Evolutionary conservation across 2,888 invertebrate species (phyloP), one percentile per base, ranked within the genome.

Genomic region (Allophyes oxyacanthae): DNA sequence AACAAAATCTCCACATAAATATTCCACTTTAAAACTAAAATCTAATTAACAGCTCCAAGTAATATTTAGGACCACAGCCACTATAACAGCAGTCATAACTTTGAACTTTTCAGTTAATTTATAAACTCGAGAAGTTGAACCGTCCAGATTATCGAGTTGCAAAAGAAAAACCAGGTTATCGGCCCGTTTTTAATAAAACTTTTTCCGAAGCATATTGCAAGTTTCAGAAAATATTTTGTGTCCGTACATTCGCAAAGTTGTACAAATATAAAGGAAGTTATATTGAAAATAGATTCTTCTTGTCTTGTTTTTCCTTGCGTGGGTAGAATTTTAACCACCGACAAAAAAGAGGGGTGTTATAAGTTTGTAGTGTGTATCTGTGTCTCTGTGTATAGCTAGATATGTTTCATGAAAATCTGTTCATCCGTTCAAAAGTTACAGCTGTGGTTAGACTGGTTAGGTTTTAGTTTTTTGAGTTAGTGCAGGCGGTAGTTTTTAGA

Each of bases 131-230:
- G 46, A 55, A 51, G 38, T 52, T 53, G 6, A 58, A 56, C 37
- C 34, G 30, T 28, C 20, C 26, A 54, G 52, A 73, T 73, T 74
- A 72, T 72, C 28, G 53, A 69, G 56, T 72, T 57, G 34, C 54
- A 51, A 65, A 63, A 66, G 74, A 69, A 69, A 61, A 71, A 53
- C 57, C 62, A 60, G 52, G 62, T 75, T 80, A 81, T 75, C 71
- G 77, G 55, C 14, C 51, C 72, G 60, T 69, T 78, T 82, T 82
- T 80, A 82, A 81, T 83, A 81, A 75, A 83, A 83, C 70, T 83
- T 82, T 67, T 40, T 36, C 53, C 42, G 20, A 62, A 75, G 55
- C 58, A 49, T 51, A 62, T 43, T 48, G 64, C 11, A 46, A 50
- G 14, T 58, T 58, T 38, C 30, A 26, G 32, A 54, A 62, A 62